Evolutionary conservation across 2,888 invertebrate genomes (phyloP).

Genomic region (Drosophila sordidula): DNA sequence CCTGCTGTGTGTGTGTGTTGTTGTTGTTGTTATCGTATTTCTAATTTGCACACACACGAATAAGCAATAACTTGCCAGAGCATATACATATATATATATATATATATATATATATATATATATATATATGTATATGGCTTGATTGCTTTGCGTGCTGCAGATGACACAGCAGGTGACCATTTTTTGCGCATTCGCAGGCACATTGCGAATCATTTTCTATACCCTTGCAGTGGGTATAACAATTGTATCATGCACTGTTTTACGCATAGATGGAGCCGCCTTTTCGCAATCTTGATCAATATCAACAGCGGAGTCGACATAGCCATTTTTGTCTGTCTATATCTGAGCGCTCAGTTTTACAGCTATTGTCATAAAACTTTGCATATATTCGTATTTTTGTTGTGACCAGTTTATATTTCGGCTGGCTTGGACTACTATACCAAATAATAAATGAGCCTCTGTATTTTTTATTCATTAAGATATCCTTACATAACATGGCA

Average conservation of each 20-base stretch:
- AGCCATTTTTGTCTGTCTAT: no score
- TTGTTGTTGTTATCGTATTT: conserved; percentile 13
- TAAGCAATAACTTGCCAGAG: conserved; percentile 39
- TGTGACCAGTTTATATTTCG: no score
- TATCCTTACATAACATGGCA: no score
- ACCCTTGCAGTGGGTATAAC: background rate
- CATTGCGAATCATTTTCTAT: background rate
- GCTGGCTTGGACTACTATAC: no score
- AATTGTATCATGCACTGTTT: background rate
- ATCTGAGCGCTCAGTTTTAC: no score
- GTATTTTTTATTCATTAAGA: no score
- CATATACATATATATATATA: background rate
- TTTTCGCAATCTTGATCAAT: no score
- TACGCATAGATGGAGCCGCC: no score
- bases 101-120: background rate
- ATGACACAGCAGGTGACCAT: conserved; percentile 20
- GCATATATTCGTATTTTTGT: no score
- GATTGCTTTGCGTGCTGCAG: conserved; percentile 15
- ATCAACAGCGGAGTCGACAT: no score
- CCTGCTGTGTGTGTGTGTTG: conserved; percentile 7
- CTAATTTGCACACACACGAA: conserved; percentile 59
- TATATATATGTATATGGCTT: conserved; percentile 1
- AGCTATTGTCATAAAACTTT: no score
- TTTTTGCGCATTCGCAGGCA: conserved; percentile 10
- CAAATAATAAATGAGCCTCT: no score